A percentile compares a stretch with the other conserved stretches of the same genome.
These are phyloP conservation scores for Hippoglossus hippoglossus DNA, from an alignment of 2,797 vertebrate genomes.

Conservation along the genomic window DNA sequence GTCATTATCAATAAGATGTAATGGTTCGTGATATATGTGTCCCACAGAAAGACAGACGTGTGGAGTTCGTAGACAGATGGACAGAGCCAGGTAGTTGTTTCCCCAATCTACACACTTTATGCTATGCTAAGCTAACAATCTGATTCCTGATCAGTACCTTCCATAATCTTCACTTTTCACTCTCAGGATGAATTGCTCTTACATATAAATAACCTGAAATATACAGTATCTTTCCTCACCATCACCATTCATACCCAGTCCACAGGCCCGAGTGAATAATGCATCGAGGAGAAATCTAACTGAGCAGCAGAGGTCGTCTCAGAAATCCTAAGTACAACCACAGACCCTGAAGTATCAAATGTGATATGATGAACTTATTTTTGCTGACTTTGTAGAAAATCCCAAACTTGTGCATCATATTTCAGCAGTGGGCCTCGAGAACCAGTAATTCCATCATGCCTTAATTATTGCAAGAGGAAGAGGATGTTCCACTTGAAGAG, in stretches of 20 bases:
- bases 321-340: conserved; percentile 14
- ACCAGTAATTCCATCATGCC: conserved; percentile 34
- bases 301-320: conserved; percentile 5
- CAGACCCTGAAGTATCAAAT: conserved; percentile 23
- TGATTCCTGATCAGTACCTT: not conserved
- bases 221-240: not conserved
- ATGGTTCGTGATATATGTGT: no score
- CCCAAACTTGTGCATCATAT: conserved; percentile 9
- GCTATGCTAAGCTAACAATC: not conserved
- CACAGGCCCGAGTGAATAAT: not conserved
- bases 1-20: no score
- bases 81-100: not conserved
- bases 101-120: not conserved
- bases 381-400: conserved; percentile 26
- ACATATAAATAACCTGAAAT: not conserved
- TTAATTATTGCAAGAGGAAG: conserved; percentile 37
- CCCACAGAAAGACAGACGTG: no score
- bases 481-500: conserved; percentile 35
- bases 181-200: not conserved
- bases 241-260: not conserved
- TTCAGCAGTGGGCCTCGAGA: conserved; percentile 17
- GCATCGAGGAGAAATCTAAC: not conserved
- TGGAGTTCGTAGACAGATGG: no score
- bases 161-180: not conserved
- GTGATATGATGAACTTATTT: conserved; percentile 26